phyloP scores from a whole-genome alignment of 1,140 invertebrate species.

The Drosophila dunni region DNA sequence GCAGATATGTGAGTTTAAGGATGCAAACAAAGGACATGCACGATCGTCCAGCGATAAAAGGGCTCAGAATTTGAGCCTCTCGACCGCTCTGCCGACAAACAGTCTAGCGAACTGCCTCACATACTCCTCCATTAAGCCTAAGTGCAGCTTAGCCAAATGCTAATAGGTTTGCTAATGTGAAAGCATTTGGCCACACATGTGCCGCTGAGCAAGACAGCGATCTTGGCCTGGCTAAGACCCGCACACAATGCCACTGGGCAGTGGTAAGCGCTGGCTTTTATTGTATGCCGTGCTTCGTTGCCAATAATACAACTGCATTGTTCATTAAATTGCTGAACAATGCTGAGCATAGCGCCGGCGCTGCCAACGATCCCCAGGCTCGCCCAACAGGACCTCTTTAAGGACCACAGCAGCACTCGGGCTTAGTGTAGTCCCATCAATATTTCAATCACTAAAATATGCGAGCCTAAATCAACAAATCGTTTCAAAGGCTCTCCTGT shows the following conservation, averaged over 20 bases:
- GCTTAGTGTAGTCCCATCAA: constrained; percentile 31
- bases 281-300: constrained; percentile 55
- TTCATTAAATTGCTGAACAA: constrained; percentile 70
- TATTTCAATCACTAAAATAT: constrained; percentile 64
- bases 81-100: constrained; percentile 37
- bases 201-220: constrained; percentile 7
- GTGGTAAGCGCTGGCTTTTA: constrained; percentile 61
- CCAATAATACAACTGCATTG: constrained; percentile 45
- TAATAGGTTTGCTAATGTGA: constrained; percentile 67
- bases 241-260: constrained; percentile 33
- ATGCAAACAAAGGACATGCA: constrained; percentile 68
- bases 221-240: constrained; percentile 21
- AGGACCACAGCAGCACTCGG: neutral
- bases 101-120: constrained; percentile 49
- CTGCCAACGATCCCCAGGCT: constrained; percentile 38
- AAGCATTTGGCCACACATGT: constrained; percentile 48
- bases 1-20: constrained; percentile 26
- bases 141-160: constrained; percentile 74
- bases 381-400: neutral
- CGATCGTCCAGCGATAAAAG: constrained; percentile 69
- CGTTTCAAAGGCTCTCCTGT: neutral
- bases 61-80: constrained; percentile 24
- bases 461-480: constrained; percentile 37
- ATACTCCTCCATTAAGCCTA: constrained; percentile 55
- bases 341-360: constrained; percentile 69